A percentile compares a stretch with the other conserved stretches of the same genome.
These are phyloP conservation scores for sheep (Ovis aries) DNA, from an alignment of 2,113 vertebrate genomes.

Conservation along the genomic window ARS-UI_Ramb_v3.0 NC_056072.1:16170501-16171000, in stretches of 20 bases:
- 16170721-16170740: conserved; percentile 9
- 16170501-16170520: conserved; percentile 49
- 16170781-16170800: conserved; percentile 39
- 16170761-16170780: conserved; percentile 76
- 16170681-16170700: background rate
- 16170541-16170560: conserved; percentile 45
- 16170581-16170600: conserved; percentile 90
- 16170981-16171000: conserved; percentile 23
- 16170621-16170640: conserved; percentile 86
- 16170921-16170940: background rate
- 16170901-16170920: conserved; percentile 9
- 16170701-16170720: conserved; percentile 18
- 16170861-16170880: background rate
- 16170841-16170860: background rate
- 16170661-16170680: conserved; percentile 29
- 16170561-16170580: conserved; percentile 87
- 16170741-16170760: conserved; percentile 44
- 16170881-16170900: background rate
- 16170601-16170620: conserved; percentile 89
- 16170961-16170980: conserved; percentile 20
- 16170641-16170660: conserved; percentile 65
- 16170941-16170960: background rate
- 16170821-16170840: conserved; percentile 8
- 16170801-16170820: background rate
- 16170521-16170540: conserved; percentile 52